Evolutionary conservation across 2,113 vertebrate genomes (phyloP), one percentile per base, ranked within the genome.

Genomic region (Engystomops pustulosus): DNA sequence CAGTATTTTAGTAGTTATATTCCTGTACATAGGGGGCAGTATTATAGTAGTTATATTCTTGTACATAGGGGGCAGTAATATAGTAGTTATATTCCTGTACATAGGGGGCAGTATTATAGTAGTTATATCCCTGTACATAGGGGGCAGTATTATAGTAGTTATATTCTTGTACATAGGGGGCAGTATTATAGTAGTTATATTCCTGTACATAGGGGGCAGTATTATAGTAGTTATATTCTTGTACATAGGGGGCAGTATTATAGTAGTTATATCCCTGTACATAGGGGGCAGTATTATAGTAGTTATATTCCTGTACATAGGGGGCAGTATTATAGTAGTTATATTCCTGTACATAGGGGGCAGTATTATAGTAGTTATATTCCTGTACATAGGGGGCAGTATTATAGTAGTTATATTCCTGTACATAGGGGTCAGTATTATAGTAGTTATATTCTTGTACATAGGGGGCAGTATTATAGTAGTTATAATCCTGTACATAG

Each of bases 21-120:
- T 60, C 55, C 27, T 27, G 55, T 60, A 60, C 11, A 60, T 60
- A 60, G 55, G 23, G n/a, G 5, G 55, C 55, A 60, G 55, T 60
- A 60, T 60, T 60, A 60, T 60, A 60, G 55, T 60, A 60, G 55
- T 60, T 60, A 60, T 60, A 60, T 60, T 60, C 55, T 60, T 60
- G 55, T 60, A 60, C 14, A 62, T 30, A 62, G 58, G 27, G 17
- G 11, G 55, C 23, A 60, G 55, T 60, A 58, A 23, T 58, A 58
- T 62, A 62, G 53, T 62, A 62, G 25, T 30, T 27, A 62, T 62
- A 62, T 30, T 62, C 30, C n/a, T 62, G 53, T 25, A 58, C 8
- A 58, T 58, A 58, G 53, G n/a, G n/a, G 2, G 53, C n/a, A 58
- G 53, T 58, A 25, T 65, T 65, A 65, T 65, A 65, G 60, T 65